Evolutionary conservation across 2,113 vertebrate genomes (phyloP), one percentile per base, ranked within the genome.

Genomic region (Lagenorhynchus albirostris): DNA sequence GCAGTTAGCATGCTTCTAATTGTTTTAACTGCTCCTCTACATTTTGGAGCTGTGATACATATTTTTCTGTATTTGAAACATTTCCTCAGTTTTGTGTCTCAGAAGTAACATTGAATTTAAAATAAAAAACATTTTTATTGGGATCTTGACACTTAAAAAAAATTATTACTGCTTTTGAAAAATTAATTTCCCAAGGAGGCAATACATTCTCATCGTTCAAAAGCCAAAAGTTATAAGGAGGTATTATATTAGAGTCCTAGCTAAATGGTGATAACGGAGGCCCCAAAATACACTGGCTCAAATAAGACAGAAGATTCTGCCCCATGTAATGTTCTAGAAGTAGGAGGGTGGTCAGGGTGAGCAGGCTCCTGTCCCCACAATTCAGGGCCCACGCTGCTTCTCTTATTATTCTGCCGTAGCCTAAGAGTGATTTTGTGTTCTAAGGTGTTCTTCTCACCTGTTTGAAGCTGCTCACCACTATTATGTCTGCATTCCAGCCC

Each of bases 11-110:
- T 71, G 3, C 63, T 84, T 63, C 38, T 86, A 2, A 25, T 63
- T 12, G 62, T 63, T 83, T 89, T 33, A 44, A 50, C n/a, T 53
- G 25, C 26, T 70, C 33, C 38, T 85, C 58, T 92, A 13, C 31
- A 21, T 55, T 23, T 70, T 74, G 68, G 50, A 88, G 21, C 62
- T 93, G 21, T 58, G 10, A 58, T 65, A 14, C n/a, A 20, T 83
- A 20, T 50, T 65, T 93, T 79, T 71, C 65, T 71, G n/a, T 63
- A 55, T 50, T 93, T 71, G 62, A 87, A 94, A 55, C 68, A 68
- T 47, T 80, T 80, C 60, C 63, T 90, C 36, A 89, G 31, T 73
- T 91, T 67, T 73, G 41, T 33, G 12, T 68, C 67, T 62, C n/a
- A 95, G 47, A 89, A 76, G n/a, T 81, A 62, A 65, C 53, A 80